A percentile compares a stretch with the other conserved stretches of the same genome.
Evolutionary conservation across 2,888 invertebrate genomes (phyloP).

Genomic region (Eilema caniola): DNA sequence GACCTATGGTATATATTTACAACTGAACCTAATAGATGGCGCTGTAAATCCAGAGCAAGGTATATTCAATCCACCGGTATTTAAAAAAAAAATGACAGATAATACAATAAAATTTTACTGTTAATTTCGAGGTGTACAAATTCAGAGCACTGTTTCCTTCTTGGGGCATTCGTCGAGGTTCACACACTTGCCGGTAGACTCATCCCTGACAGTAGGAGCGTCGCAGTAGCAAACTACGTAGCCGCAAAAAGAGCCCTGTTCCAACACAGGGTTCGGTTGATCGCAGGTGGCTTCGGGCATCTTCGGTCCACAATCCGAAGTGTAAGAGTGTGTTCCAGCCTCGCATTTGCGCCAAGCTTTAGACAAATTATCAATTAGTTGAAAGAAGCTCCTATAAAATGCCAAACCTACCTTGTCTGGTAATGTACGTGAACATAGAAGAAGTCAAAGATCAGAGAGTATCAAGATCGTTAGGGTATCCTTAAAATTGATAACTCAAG

Average conservation of each 20-base stretch:
- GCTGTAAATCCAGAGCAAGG: too few species aligned
- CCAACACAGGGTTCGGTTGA: slow-evolving; percentile 3
- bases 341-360: slow-evolving; percentile 55
- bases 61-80: too few species aligned
- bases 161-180: slow-evolving; percentile 10
- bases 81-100: too few species aligned
- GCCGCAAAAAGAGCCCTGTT: not conserved
- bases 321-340: slow-evolving; percentile 11
- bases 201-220: slow-evolving; percentile 13
- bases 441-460: too few species aligned
- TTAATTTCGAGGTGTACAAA: not conserved
- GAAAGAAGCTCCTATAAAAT: too few species aligned
- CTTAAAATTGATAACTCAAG: too few species aligned
- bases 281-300: slow-evolving; percentile 15
- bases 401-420: too few species aligned
- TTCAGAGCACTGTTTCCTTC: not conserved
- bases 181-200: slow-evolving; percentile 6
- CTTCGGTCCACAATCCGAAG: not conserved
- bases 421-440: too few species aligned
- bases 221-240: slow-evolving; percentile 15
- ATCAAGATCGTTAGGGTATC: too few species aligned
- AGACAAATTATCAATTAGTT: not conserved
- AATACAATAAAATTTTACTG: not conserved
- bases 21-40: too few species aligned
- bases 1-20: too few species aligned